Percentiles rank a stretch among this genome's conserved stretches.
Evolutionary conservation across 2,888 invertebrate species (phyloP).

Genomic region (Oscheius sp.): DNA sequence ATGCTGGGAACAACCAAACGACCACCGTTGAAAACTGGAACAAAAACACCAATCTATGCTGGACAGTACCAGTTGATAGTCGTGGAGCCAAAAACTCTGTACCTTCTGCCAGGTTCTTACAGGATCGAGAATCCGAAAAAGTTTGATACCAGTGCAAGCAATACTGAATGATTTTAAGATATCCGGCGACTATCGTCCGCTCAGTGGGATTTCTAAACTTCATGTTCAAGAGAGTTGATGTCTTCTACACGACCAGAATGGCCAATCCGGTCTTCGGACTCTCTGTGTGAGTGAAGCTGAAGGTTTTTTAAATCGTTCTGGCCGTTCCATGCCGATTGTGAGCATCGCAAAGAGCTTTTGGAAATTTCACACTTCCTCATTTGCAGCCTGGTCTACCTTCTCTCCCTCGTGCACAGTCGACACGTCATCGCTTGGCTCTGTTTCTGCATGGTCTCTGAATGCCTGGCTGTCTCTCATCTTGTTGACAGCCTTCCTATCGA

Average conservation of each 20-base stretch:
- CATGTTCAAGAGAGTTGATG: background rate
- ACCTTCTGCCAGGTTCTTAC: constrained; percentile 5
- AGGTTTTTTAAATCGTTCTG: too few species aligned
- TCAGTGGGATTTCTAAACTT: constrained; percentile 6
- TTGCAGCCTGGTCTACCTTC: background rate
- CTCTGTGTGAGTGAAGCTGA: constrained; percentile 8
- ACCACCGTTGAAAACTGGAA: background rate
- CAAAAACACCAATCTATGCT: background rate
- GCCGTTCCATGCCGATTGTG: too few species aligned
- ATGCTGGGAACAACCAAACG: background rate
- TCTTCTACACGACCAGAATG: constrained; percentile 8
- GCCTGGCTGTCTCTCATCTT: background rate
- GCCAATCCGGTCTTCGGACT: constrained; percentile 11
- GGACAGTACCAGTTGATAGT: background rate
- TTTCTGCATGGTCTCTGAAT: background rate
- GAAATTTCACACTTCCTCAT: too few species aligned
- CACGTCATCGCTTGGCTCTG: constrained; percentile 5
- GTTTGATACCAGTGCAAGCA: background rate
- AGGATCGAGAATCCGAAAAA: constrained; percentile 11
- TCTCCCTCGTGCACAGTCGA: background rate
- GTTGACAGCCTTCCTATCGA: constrained; percentile 23
- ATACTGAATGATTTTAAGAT: background rate
- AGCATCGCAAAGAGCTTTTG: too few species aligned
- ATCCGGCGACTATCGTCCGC: background rate
- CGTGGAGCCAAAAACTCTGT: background rate